These are phyloP conservation scores for Caenorhabditis inopinata DNA, from an alignment of 1,140 invertebrate species.

Conservation along the genomic window DNA sequence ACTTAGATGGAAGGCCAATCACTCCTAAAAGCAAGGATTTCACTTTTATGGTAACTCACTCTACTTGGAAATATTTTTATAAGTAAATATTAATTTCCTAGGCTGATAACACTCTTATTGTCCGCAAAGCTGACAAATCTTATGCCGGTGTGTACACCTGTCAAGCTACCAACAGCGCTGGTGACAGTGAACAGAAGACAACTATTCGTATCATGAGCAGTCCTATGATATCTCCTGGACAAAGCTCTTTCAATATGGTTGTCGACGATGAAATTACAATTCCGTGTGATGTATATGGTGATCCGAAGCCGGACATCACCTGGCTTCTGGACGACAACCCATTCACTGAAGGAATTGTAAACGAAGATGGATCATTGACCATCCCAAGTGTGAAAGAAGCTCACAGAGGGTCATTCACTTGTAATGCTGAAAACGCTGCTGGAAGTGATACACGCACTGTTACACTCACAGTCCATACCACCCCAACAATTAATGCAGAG, in stretches of 20 bases:
- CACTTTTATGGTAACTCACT: constrained; percentile 61
- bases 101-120: constrained; percentile 68
- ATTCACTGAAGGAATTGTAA: constrained; percentile 50
- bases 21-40: constrained; percentile 63
- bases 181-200: constrained; percentile 54
- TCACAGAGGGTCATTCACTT: constrained; percentile 57
- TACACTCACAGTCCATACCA: constrained; percentile 58
- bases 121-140: constrained; percentile 65
- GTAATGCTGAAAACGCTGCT: constrained; percentile 57
- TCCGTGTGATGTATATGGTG: constrained; percentile 56
- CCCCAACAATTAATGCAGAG: constrained; percentile 57
- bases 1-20: constrained; percentile 57
- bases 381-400: constrained; percentile 55
- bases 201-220: constrained; percentile 42
- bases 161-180: constrained; percentile 66
- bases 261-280: constrained; percentile 51
- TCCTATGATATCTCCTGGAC: constrained; percentile 53
- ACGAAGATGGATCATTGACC: constrained; percentile 55
- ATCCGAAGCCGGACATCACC: constrained; percentile 54
- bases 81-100: constrained; percentile 46
- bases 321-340: constrained; percentile 50
- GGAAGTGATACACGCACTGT: constrained; percentile 57
- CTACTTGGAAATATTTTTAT: not conserved
- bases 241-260: constrained; percentile 57
- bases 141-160: constrained; percentile 67